Conservation (phyloP, 2,888 invertebrate genomes). For the Lithodes maja region DNA sequence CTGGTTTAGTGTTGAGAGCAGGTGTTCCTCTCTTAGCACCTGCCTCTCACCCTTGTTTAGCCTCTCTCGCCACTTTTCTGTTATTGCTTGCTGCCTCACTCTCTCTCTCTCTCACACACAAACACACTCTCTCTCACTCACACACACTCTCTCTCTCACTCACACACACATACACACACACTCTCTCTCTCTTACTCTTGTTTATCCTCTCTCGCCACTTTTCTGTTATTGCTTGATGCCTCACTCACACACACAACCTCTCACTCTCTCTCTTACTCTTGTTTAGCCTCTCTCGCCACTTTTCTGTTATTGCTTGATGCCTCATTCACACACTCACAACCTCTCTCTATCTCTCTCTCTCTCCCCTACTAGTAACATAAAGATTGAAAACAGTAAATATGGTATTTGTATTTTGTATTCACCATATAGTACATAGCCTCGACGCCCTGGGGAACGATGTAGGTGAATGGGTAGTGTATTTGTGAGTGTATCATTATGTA, state of each 20-base stretch:
- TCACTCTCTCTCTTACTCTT: neutral
- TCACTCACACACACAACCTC: neutral
- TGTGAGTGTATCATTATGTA: too few relatives aligned
- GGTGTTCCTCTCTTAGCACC: neutral
- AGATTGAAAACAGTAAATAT: too few relatives aligned
- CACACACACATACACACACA: too few relatives aligned
- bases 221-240: neutral
- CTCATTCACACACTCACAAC: neutral
- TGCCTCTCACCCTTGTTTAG: neutral
- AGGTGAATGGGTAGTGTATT: too few relatives aligned
- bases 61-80: neutral
- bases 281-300: neutral
- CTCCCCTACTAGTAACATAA: too few relatives aligned
- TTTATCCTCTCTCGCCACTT: neutral
- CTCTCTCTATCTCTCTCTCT: neutral
- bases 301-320: neutral
- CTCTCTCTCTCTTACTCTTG: neutral
- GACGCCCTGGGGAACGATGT: too few relatives aligned
- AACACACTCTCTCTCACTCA: neutral
- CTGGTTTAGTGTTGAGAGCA: neutral
- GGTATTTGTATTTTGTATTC: too few relatives aligned
- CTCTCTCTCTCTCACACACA: neutral
- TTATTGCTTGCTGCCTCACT: neutral
- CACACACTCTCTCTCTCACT: neutral
- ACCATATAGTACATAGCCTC: too few relatives aligned